A percentile compares a stretch with the other conserved stretches of the same genome.
These are phyloP conservation scores for Nasonia oneida DNA, from an alignment of 2,888 invertebrate genomes.

Conservation along the genomic window DNA sequence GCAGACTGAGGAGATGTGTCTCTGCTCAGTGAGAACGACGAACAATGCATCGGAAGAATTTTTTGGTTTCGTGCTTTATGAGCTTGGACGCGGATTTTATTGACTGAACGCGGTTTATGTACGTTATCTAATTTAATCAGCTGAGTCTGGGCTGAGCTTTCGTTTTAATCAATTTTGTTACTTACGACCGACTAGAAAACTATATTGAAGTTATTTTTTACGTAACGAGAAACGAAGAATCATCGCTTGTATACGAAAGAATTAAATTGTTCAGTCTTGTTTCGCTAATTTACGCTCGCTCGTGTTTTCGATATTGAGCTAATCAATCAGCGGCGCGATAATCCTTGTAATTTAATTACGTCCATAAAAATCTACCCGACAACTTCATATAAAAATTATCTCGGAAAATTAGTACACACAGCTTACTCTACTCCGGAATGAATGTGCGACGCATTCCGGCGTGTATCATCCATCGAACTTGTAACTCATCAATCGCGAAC, in stretches of 20 bases:
- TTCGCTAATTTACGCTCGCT: slow-evolving; percentile 28
- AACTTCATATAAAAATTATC: slow-evolving; percentile 4
- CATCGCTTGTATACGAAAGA: slow-evolving; percentile 11
- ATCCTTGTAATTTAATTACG: slow-evolving; percentile 1
- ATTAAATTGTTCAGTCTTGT: not conserved
- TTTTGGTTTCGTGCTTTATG: not conserved
- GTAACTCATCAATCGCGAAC: not conserved
- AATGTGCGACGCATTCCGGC: not conserved
- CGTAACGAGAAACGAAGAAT: not conserved
- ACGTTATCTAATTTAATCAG: not conserved
- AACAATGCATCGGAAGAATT: slow-evolving; percentile 20
- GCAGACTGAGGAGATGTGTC: slow-evolving; percentile 66
- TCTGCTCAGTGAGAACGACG: not conserved
- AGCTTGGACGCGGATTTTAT: not conserved
- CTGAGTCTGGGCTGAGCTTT: no score
- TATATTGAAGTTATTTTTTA: not conserved
- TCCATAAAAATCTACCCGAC: slow-evolving; percentile 1
- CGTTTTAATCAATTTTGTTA: not conserved
- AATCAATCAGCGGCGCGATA: slow-evolving; percentile 29
- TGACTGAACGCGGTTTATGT: not conserved
- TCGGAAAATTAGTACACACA: not conserved
- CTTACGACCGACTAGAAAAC: not conserved
- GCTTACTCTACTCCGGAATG: not conserved
- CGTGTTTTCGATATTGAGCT: slow-evolving; percentile 23
- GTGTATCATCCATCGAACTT: slow-evolving; percentile 3